These are phyloP conservation scores for Neoitamus cyanurus DNA, from an alignment of 2,888 invertebrate genomes.

Conservation along the genomic window DNA sequence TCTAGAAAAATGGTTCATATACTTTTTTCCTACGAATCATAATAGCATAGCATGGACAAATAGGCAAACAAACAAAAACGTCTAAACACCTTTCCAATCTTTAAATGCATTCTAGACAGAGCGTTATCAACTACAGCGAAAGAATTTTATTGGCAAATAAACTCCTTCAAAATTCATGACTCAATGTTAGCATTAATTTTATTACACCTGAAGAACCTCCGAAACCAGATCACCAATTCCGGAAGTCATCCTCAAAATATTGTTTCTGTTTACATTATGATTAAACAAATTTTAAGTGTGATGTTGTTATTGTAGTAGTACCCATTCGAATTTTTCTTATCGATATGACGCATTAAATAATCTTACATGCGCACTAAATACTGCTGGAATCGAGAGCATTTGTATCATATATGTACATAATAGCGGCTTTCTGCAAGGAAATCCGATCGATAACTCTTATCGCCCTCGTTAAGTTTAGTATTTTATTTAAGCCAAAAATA, in stretches of 20 bases:
- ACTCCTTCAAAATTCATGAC: background rate
- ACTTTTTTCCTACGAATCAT: too few relatives aligned
- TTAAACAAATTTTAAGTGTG: background rate
- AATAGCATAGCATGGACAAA: too few relatives aligned
- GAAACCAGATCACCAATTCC: background rate
- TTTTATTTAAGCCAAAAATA: background rate
- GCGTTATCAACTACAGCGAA: background rate
- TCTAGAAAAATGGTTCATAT: too few relatives aligned
- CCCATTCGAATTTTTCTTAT: background rate
- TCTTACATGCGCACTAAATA: background rate
- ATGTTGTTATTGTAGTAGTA: background rate
- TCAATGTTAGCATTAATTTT: conserved; percentile 43
- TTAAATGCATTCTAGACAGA: too few relatives aligned
- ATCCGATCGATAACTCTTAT: background rate
- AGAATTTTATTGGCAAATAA: background rate
- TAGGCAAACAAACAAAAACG: too few relatives aligned
- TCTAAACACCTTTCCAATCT: too few relatives aligned
- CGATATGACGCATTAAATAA: background rate
- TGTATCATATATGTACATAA: too few relatives aligned
- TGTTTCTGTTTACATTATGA: background rate
- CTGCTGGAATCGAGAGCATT: background rate
- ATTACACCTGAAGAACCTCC: background rate
- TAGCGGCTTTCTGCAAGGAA: background rate
- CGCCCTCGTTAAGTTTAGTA: background rate
- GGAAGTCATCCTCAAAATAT: background rate